phyloP scores from a whole-genome alignment of 2,888 invertebrate species.

The Cyrtodaria siliqua region DNA sequence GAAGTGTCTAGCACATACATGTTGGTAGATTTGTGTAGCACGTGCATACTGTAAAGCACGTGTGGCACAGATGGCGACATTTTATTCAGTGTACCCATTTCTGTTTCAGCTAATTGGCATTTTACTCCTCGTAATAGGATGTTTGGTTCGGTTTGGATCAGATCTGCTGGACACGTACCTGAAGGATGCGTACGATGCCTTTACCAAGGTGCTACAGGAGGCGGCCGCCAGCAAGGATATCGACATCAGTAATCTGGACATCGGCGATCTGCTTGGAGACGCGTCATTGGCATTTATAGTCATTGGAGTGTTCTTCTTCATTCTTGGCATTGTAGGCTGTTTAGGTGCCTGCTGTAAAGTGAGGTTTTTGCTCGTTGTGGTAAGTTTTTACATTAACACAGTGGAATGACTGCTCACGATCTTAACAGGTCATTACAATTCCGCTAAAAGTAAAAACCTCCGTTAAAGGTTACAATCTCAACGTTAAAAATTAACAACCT shows the following conservation, averaged over 20 bases:
- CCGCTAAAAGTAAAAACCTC: too few species aligned
- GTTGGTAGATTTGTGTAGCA: too few species aligned
- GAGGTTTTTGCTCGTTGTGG: slow-evolving; percentile 71
- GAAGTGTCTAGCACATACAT: too few species aligned
- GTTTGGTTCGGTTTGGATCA: slow-evolving; percentile 53
- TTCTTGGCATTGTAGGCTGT: slow-evolving; percentile 76
- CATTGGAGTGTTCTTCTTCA: slow-evolving; percentile 77
- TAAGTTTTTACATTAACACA: slow-evolving; percentile 65
- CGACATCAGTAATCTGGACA: slow-evolving; percentile 66
- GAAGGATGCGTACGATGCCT: slow-evolving; percentile 50
- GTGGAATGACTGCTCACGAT: too few species aligned
- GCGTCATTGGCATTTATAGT: slow-evolving; percentile 76
- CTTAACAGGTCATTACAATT: too few species aligned
- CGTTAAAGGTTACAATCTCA: too few species aligned
- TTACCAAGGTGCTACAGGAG: slow-evolving; percentile 40
- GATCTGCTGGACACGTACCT: slow-evolving; percentile 49
- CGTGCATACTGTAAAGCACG: too few species aligned
- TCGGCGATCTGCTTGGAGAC: slow-evolving; percentile 71
- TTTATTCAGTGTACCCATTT: background rate
- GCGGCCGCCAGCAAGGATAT: slow-evolving; percentile 19
- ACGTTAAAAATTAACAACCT: too few species aligned
- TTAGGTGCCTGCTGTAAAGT: slow-evolving; percentile 78
- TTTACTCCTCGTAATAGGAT: slow-evolving; percentile 36
- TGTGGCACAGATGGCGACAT: too few species aligned
- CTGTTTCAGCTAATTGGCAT: slow-evolving; percentile 47